A percentile compares a stretch with the other conserved stretches of the same genome.
Conservation (phyloP, 2,797 vertebrate genomes). For the Phrynocephalus guinanensis region DNA sequence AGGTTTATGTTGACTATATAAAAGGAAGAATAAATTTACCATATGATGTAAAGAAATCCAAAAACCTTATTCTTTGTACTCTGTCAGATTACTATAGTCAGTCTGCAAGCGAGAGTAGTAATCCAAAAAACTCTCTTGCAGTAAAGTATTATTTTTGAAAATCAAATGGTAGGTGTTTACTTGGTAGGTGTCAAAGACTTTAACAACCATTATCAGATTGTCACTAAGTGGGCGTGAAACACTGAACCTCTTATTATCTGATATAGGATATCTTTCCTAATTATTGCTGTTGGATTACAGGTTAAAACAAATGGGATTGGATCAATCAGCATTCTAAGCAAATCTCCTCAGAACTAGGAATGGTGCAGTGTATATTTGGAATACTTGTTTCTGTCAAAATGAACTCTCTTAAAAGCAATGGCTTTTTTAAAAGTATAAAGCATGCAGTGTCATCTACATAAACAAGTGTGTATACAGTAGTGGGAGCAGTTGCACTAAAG, state of each 20-base stretch:
- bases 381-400: neutral
- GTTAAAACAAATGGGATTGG: constrained; percentile 57
- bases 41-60: neutral
- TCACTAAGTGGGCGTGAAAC: constrained; percentile 28
- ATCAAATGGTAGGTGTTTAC: neutral
- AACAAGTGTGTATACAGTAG: constrained; percentile 24
- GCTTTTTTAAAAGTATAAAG: neutral
- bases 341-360: constrained; percentile 35
- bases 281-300: constrained; percentile 57
- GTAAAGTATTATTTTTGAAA: constrained; percentile 5
- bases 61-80: neutral
- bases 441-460: neutral
- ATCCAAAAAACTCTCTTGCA: neutral
- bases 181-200: neutral
- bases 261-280: constrained; percentile 62
- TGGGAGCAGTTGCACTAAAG: neutral
- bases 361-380: constrained; percentile 39
- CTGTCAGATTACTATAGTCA: neutral
- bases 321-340: constrained; percentile 62
- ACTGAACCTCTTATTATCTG: constrained; percentile 53
- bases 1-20: too few species aligned
- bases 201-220: constrained; percentile 38
- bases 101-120: neutral
- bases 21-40: neutral
- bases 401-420: constrained; percentile 21